These are phyloP conservation scores for Mylabris sibirica DNA, from an alignment of 2,888 invertebrate genomes.

Conservation along the genomic window DNA sequence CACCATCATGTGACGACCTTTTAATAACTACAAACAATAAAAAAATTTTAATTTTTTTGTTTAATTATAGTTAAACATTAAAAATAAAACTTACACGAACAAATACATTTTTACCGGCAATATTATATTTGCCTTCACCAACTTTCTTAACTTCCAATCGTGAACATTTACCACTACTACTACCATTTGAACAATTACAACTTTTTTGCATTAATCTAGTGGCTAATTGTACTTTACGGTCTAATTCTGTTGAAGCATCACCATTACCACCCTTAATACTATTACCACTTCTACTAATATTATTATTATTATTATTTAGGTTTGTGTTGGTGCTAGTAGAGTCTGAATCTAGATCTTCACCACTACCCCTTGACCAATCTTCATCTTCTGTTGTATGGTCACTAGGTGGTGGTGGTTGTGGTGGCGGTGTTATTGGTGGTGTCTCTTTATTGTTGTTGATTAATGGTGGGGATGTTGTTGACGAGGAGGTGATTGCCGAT, in stretches of 20 bases:
- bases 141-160: constrained; percentile 81
- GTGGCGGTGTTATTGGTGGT: constrained; percentile 34
- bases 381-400: constrained; percentile 74
- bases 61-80: not conserved
- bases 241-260: constrained; percentile 71
- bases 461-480: constrained; percentile 35
- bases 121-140: constrained; percentile 86
- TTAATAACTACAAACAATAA: constrained; percentile 72
- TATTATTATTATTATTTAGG: no score
- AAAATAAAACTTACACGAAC: constrained; percentile 73
- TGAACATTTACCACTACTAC: constrained; percentile 69
- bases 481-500: constrained; percentile 58
- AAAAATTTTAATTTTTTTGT: constrained; percentile 35
- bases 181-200: constrained; percentile 72
- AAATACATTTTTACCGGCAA: constrained; percentile 86
- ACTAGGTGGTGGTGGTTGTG: constrained; percentile 62
- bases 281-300: constrained; percentile 47
- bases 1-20: constrained; percentile 95
- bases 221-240: constrained; percentile 75
- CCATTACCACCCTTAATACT: constrained; percentile 26
- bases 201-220: constrained; percentile 77
- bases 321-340: no score
- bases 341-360: constrained; percentile 72
- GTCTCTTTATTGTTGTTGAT: constrained; percentile 8
- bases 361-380: constrained; percentile 75